Conservation (phyloP, 2,797 vertebrate species). For the Amblyraja radiata region DNA sequence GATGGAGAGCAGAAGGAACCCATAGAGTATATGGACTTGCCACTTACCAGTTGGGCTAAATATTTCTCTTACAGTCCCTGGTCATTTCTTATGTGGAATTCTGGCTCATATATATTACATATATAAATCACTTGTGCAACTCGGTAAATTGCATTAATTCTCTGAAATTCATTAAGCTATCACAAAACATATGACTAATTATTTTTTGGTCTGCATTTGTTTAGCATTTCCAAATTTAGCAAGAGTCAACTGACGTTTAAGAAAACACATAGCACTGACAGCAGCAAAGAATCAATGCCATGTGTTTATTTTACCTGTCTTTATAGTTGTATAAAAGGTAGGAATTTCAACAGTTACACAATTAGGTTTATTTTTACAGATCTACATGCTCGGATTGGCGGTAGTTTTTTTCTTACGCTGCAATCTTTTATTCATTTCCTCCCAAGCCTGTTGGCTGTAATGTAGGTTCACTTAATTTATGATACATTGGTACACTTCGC, state of each 20-base stretch:
- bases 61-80: background rate
- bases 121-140: background rate
- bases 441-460: background rate
- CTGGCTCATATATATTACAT: background rate
- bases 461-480: background rate
- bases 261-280: background rate
- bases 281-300: background rate
- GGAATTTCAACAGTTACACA: background rate
- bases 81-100: background rate
- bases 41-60: background rate
- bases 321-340: background rate
- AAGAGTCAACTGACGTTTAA: background rate
- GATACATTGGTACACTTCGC: background rate
- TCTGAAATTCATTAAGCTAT: background rate
- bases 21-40: background rate
- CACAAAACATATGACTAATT: background rate
- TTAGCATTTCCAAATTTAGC: background rate
- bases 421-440: background rate
- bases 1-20: background rate
- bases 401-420: background rate
- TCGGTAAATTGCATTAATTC: background rate
- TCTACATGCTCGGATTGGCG: background rate
- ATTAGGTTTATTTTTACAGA: background rate
- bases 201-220: background rate
- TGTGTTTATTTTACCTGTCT: background rate